Conservation (phyloP, 2,888 invertebrate species). For the Lucinisca nassula region DNA sequence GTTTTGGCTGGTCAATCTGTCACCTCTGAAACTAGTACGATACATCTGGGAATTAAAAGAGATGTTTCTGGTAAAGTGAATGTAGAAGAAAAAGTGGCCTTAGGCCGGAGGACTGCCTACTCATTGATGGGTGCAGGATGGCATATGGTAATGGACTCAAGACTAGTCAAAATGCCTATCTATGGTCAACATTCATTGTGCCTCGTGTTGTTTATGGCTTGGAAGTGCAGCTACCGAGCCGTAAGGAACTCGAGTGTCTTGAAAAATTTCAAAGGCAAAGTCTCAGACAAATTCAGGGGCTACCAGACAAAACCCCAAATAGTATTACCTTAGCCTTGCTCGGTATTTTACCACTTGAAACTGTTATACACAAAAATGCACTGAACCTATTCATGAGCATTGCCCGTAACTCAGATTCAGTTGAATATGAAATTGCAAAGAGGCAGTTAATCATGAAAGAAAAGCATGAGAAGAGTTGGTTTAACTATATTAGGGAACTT, state of each 20-base stretch:
- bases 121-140: background rate
- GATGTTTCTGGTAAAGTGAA: background rate
- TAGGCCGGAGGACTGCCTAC: background rate
- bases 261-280: background rate
- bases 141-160: background rate
- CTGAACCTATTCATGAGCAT: background rate
- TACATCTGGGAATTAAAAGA: background rate
- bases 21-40: background rate
- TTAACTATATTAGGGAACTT: background rate
- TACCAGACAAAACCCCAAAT: constrained; percentile 22
- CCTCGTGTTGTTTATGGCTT: constrained; percentile 15
- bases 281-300: constrained; percentile 4
- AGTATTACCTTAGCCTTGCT: too few species aligned
- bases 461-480: too few species aligned
- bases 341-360: background rate
- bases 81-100: background rate
- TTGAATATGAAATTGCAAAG: constrained; percentile 1
- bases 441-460: too few species aligned
- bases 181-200: constrained; percentile 15
- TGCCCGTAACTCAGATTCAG: background rate
- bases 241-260: background rate
- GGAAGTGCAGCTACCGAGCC: background rate
- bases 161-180: background rate
- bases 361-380: constrained; percentile 12
- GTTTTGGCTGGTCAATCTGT: background rate